Evolutionary conservation across 2,113 vertebrate genomes (phyloP).

Genomic region (Neopipo cinnamomea): DNA sequence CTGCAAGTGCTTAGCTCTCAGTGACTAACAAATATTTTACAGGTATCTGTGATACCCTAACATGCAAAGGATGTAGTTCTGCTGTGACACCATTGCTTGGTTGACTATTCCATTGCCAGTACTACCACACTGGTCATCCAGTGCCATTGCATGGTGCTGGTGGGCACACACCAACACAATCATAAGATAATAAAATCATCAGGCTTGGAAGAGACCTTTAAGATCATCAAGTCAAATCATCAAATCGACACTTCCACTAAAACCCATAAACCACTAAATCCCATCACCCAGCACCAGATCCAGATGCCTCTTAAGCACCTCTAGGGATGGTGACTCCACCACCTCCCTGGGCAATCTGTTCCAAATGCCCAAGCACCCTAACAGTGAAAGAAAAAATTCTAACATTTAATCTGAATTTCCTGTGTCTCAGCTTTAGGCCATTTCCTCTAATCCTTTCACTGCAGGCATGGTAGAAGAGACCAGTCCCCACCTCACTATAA

Average conservation of each 20-base stretch:
- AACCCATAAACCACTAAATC: background rate
- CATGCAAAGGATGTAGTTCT: background rate
- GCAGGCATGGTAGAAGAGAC: background rate
- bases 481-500: background rate
- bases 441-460: background rate
- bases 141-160: background rate
- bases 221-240: background rate
- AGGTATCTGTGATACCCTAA: too few relatives aligned
- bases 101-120: background rate
- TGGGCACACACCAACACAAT: background rate
- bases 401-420: background rate
- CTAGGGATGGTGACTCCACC: background rate
- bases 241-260: background rate
- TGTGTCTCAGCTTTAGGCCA: background rate
- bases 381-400: background rate
- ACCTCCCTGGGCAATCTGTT: background rate
- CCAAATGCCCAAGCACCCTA: background rate
- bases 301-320: background rate
- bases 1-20: background rate
- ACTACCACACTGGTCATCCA: fast-evolving
- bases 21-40: background rate
- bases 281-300: background rate
- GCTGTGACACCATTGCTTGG: background rate
- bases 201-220: background rate
- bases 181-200: background rate